Conservation (phyloP, 2,797 vertebrate species). For the Sebastes steindachneri region DNA sequence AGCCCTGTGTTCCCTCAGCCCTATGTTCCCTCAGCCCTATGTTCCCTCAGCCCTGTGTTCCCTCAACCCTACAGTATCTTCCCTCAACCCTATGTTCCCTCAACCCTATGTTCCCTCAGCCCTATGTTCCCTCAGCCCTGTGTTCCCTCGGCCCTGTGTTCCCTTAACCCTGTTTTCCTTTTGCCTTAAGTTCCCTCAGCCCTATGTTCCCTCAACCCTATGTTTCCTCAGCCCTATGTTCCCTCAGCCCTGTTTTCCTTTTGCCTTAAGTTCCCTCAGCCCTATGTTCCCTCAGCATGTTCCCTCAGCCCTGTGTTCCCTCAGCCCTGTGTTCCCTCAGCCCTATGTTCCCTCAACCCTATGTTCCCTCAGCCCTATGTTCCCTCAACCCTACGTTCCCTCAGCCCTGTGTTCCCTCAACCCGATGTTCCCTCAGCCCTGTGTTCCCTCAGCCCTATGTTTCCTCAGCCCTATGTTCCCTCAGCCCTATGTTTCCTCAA, state of each 20-base stretch:
- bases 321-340: not conserved
- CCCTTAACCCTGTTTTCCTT: no score
- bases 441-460: rapidly evolving
- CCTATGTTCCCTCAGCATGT: rapidly evolving
- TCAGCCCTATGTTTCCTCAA: rapidly evolving
- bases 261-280: no score
- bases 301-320: not conserved
- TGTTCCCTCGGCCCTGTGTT: no score
- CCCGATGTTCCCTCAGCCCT: rapidly evolving
- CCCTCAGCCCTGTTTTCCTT: no score
- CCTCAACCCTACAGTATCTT: no score
- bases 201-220: not conserved
- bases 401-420: rapidly evolving
- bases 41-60: no score
- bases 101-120: rapidly evolving
- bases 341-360: rapidly evolving
- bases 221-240: no score
- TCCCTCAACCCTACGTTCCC: no score
- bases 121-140: no score
- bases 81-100: no score
- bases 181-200: rapidly evolving
- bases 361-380: not conserved
- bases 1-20: no score
- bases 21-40: no score
- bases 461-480: rapidly evolving